Base-by-base conservation (phyloP, 2,888 invertebrate genomes). In the Tineola bisselliella region DNA sequence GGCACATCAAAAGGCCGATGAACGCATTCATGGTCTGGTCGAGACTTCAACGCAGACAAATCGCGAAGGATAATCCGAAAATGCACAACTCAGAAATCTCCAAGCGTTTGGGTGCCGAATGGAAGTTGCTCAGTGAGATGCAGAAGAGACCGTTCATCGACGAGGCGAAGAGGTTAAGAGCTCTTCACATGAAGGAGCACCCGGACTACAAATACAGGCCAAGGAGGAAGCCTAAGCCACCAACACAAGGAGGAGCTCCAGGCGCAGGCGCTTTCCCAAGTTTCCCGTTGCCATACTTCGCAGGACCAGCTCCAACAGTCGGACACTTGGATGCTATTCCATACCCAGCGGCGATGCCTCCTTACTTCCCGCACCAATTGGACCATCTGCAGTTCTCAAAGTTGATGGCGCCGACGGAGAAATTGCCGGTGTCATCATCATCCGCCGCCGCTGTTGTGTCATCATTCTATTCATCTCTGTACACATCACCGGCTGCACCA, bases 21-120 rank as follows among this genome's bases (percentile, higher is more conserved):
- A 98, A 98, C 84, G 97, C 98, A 0, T 98, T 98, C 84, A 98
- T 98, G 97, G 97, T 95, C 31, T 97, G 97, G 97, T 96, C 97
- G 5, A 87, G 97, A 48, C 92, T 96, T 44, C 96, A 97, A 78
- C 88, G 97, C 13, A 90, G 96, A 61, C 95, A 96, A 81, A 97
- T 98, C 72, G 96, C 97, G 0, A 91, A 94, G 80, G 96, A 97
- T 69, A 97, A 97, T 76, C 97, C 97, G 68, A 97, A 94, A 79
- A 94, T 94, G 94, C 94, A 94, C 79, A 94, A 94, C 69, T 93
- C 93, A 0, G 94, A 94, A 76, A 97, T 98, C 65, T 95, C 95
- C 18, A 98, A 97, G 76, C 88, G 95, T 12, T 88, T 97, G 54
- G 97, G 97, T 0, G 95, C 95, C 8, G 96, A 97, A 76, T 98